Evolutionary conservation across 2,113 vertebrate species (phyloP), one percentile per base, ranked within the genome.

Genomic region (Cyphotilapia sp.): DNA sequence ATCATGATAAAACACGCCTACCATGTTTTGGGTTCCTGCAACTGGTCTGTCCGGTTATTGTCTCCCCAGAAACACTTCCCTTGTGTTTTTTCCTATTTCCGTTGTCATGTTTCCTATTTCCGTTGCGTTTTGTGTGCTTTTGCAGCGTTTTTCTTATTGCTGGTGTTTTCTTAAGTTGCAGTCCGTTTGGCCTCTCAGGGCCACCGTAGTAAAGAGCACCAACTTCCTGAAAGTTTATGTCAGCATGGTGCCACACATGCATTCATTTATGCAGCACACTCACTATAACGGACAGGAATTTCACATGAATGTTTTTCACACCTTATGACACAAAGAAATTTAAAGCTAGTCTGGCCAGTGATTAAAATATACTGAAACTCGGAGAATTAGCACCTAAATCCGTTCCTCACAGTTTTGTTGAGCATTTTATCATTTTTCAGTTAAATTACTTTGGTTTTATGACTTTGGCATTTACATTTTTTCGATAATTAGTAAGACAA

Each of bases 401-500:
- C 0, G 2, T 6, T 22, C 6, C 19, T 38, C 19, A 4, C 63
- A 38, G 63, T n/a, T 69, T 7, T 38, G 7, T 69, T 40, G 19
- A 69, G 19, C 7, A 40, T 66, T 1, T 66, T 38, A 66, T 7
- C 7, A 8, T 2, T 11, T 8, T 66, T 66, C 2, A 40, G 0
- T 69, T 69, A 22, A 22, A 61, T 22, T 40, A 14, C 19, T 22
- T 22, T 69, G 63, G 33, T 69, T 69, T 69, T 38, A 38, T 38
- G 19, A 38, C 11, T 13, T 22, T 66, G 17, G 31, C 33, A 19
- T 63, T 33, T 63, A 63, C 0, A 63, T 63, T 63, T 69, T 69
- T 1, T 40, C 0, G 0, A 22, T 69, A 22, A 22, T 69, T 40
- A 40, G 11, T 4, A 22, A 3, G 7, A 69, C 35, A 42, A 42